Evolutionary conservation across 2,888 invertebrate species (phyloP).

Genomic region (Drymonia ruficornis): DNA sequence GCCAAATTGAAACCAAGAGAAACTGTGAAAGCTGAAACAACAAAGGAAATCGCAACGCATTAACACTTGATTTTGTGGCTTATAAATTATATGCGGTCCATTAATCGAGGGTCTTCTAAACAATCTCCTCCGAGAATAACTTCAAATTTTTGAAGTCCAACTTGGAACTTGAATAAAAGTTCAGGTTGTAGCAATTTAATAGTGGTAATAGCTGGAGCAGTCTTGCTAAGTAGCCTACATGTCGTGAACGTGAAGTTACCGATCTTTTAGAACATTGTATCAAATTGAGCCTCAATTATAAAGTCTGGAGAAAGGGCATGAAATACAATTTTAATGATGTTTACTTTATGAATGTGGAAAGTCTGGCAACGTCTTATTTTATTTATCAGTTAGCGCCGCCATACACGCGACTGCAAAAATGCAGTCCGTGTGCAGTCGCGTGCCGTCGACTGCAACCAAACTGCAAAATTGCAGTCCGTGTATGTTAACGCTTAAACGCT

Average conservation of each 20-base stretch:
- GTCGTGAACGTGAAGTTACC: not conserved
- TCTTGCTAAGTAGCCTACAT: slow-evolving; percentile 1
- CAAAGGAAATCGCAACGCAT: not conserved
- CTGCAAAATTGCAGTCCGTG: no score
- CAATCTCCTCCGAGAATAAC: not conserved
- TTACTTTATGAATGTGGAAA: not conserved
- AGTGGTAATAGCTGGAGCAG: not conserved
- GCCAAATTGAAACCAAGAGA: not conserved
- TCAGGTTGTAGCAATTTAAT: not conserved
- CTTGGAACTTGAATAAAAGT: not conserved
- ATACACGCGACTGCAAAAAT: no score
- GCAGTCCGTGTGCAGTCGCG: no score
- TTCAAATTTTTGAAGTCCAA: not conserved
- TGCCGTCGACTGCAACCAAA: no score
- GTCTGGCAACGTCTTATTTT: not conserved
- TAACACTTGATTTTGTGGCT: not conserved
- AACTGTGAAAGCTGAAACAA: not conserved
- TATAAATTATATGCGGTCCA: not conserved
- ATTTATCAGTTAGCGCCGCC: no score
- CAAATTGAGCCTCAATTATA: not conserved
- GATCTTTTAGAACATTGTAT: not conserved
- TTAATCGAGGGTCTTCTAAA: not conserved
- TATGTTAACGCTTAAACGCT: no score
- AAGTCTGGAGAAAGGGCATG: not conserved
- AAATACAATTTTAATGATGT: not conserved